These are phyloP conservation scores for Streblospio benedicti DNA, from an alignment of 1,140 invertebrate species.

Conservation along the genomic window DNA sequence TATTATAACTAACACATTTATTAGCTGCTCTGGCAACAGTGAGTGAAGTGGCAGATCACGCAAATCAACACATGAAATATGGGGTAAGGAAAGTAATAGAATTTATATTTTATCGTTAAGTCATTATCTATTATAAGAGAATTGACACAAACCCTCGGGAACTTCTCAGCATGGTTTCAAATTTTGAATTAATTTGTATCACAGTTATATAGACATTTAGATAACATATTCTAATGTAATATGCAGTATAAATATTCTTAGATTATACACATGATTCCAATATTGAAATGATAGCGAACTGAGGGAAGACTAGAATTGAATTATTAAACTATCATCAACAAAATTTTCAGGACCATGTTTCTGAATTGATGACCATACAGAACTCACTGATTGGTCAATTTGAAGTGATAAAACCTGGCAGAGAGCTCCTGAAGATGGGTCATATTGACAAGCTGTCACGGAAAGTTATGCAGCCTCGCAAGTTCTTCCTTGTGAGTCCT, in stretches of 20 bases:
- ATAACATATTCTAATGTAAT: too few species aligned
- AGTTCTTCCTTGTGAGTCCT: slow-evolving; percentile 60
- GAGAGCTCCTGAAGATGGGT: slow-evolving; percentile 56
- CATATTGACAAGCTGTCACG: slow-evolving; percentile 61
- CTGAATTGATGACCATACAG: slow-evolving; percentile 55
- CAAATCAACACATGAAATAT: slow-evolving; percentile 61
- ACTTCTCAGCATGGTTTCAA: too few species aligned
- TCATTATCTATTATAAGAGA: slow-evolving; percentile 46
- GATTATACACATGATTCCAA: too few species aligned
- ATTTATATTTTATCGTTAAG: slow-evolving; percentile 13
- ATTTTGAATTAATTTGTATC: too few species aligned
- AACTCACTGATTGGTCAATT: slow-evolving; percentile 51
- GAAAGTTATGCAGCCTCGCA: slow-evolving; percentile 61
- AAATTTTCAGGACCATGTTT: too few species aligned
- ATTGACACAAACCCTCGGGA: too few species aligned
- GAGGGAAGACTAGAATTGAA: too few species aligned
- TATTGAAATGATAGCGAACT: too few species aligned
- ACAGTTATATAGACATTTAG: too few species aligned
- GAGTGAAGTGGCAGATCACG: slow-evolving; percentile 64
- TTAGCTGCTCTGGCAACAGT: slow-evolving; percentile 61
- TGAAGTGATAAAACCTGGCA: slow-evolving; percentile 61
- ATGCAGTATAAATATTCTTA: too few species aligned
- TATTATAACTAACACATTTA: too few species aligned
- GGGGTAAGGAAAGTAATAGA: slow-evolving; percentile 47
- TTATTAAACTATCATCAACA: too few species aligned